Percentiles rank a stretch among this genome's conserved stretches.
Evolutionary conservation across 2,888 invertebrate species (phyloP).

Genomic region (Thera britannica): DNA sequence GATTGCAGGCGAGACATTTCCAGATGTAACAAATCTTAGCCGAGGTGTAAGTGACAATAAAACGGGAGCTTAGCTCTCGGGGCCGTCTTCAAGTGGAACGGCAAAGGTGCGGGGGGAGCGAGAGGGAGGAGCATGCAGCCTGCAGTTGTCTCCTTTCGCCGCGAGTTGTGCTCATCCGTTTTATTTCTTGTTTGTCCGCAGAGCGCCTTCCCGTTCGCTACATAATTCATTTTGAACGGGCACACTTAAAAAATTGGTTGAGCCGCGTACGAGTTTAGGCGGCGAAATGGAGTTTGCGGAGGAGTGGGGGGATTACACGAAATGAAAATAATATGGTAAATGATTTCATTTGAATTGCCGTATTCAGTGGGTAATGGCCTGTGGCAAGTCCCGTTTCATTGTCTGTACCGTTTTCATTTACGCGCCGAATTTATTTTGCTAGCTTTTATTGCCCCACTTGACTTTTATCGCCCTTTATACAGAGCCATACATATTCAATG

Average conservation of each 20-base stretch:
- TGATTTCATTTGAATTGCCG: slow-evolving; percentile 81
- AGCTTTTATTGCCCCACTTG: slow-evolving; percentile 54
- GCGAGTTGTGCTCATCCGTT: slow-evolving; percentile 70
- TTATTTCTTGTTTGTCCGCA: slow-evolving; percentile 80
- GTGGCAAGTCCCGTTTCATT: slow-evolving; percentile 66
- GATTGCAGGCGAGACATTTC: slow-evolving; percentile 52
- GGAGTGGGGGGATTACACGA: slow-evolving; percentile 49
- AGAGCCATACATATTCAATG: slow-evolving; percentile 73
- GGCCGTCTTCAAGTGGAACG: slow-evolving; percentile 81
- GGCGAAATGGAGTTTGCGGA: slow-evolving; percentile 75
- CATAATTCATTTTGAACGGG: slow-evolving; percentile 83
- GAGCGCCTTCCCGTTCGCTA: slow-evolving; percentile 71
- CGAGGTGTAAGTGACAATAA: slow-evolving; percentile 83
- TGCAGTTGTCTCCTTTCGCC: slow-evolving; percentile 63
- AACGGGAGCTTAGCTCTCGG: slow-evolving; percentile 81
- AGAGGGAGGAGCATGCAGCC: slow-evolving; percentile 57
- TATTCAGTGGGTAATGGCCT: slow-evolving; percentile 74
- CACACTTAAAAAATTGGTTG: slow-evolving; percentile 82
- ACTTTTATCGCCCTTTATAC: slow-evolving; percentile 68
- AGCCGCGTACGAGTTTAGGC: slow-evolving; percentile 71
- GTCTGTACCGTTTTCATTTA: slow-evolving; percentile 72
- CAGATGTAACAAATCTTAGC: slow-evolving; percentile 69
- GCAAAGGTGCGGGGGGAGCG: slow-evolving; percentile 42
- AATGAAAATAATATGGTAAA: slow-evolving; percentile 82
- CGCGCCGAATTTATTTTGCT: slow-evolving; percentile 68